Evolutionary conservation across 2,113 vertebrate genomes (phyloP).

Genomic region (Chrysemys picta): DNA sequence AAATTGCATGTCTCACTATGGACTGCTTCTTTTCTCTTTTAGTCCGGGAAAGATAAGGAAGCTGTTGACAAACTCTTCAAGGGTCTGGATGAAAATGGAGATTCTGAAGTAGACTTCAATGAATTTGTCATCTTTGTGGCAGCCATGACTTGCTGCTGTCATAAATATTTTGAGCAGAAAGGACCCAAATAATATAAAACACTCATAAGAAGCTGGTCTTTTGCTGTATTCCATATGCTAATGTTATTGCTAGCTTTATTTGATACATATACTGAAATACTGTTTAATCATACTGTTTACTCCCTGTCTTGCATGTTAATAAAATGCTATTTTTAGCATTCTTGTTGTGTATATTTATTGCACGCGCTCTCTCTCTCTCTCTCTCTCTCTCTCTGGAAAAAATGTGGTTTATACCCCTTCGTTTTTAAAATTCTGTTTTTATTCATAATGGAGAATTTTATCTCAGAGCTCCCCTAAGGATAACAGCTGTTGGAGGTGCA

Average conservation of each 20-base stretch:
- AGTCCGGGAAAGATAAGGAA: slow-evolving; percentile 67
- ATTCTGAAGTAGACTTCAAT: slow-evolving; percentile 80
- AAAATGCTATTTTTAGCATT: background rate
- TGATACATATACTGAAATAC: background rate
- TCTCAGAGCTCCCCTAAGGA: background rate
- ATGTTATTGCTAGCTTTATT: slow-evolving; percentile 15
- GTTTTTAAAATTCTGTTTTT: background rate
- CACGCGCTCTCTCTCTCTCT: background rate
- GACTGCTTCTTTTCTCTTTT: slow-evolving; percentile 2
- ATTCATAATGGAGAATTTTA: background rate
- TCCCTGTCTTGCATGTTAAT: background rate
- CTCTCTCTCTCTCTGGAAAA: background rate
- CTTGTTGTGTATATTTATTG: background rate
- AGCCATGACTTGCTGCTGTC: slow-evolving; percentile 69
- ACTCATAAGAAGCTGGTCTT: background rate
- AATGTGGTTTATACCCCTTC: background rate
- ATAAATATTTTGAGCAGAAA: slow-evolving; percentile 61
- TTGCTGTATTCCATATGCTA: background rate
- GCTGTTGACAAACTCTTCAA: slow-evolving; percentile 73
- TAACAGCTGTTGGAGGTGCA: background rate
- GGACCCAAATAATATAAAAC: background rate
- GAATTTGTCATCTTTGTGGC: slow-evolving; percentile 80
- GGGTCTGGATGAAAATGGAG: slow-evolving; percentile 76
- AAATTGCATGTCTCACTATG: background rate
- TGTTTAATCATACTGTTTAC: background rate